These are phyloP conservation scores for Hybognathus amarus DNA, from an alignment of 2,797 vertebrate genomes.

Conservation along the genomic window DNA sequence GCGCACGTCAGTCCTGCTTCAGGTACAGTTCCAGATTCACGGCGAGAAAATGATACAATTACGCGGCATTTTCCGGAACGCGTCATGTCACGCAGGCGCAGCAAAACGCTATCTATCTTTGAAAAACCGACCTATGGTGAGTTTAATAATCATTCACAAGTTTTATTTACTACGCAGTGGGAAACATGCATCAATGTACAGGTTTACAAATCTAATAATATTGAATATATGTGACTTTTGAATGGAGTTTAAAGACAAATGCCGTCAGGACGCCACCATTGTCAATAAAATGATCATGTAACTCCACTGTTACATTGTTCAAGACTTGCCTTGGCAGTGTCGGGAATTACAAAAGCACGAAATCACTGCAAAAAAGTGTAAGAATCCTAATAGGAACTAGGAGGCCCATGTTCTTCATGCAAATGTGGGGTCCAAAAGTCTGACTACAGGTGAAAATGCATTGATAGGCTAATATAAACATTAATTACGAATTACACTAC, in stretches of 20 bases:
- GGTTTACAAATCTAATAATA: not conserved
- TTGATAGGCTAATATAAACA: not conserved
- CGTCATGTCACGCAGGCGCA: not conserved
- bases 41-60: conserved; percentile 27
- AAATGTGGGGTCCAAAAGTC: not conserved
- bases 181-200: not conserved
- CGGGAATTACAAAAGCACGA: conserved; percentile 19
- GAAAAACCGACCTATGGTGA: conserved; percentile 41
- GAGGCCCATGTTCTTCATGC: not conserved
- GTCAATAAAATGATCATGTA: not conserved
- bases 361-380: not conserved
- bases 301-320: not conserved
- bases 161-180: not conserved
- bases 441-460: not conserved
- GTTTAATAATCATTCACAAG: not conserved
- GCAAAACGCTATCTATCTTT: not conserved
- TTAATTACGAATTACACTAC: not conserved
- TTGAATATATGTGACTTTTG: not conserved
- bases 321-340: not conserved
- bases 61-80: conserved; percentile 27
- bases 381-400: not conserved
- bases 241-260: not conserved
- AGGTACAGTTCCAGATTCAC: not conserved
- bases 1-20: not conserved
- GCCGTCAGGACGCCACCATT: conserved; percentile 9